A percentile compares a stretch with the other conserved stretches of the same genome.
These are phyloP conservation scores for Octonoba sinensis DNA, from an alignment of 2,888 invertebrate species.

Conservation along the genomic window DNA sequence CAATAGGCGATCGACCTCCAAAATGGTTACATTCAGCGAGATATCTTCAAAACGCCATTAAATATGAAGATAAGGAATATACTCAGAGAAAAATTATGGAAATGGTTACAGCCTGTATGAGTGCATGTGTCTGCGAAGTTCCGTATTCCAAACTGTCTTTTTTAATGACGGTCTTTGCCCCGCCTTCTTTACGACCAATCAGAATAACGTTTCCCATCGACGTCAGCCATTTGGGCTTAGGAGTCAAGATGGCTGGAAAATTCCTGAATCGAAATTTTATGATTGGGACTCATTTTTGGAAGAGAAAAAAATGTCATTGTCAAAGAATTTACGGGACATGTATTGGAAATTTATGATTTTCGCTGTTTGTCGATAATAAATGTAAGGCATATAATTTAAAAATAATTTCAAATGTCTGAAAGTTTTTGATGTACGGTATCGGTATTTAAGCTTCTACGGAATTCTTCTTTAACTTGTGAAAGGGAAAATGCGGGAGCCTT, in stretches of 20 bases:
- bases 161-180: conserved; percentile 43
- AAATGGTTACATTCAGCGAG: conserved; percentile 23
- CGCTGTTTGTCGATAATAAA: too few species aligned
- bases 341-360: too few species aligned
- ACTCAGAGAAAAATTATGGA: conserved; percentile 43
- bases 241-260: conserved; percentile 5
- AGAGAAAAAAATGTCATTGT: too few species aligned
- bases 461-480: too few species aligned
- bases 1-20: conserved; percentile 43
- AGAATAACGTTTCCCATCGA: not conserved
- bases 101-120: conserved; percentile 14
- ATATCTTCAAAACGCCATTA: conserved; percentile 52
- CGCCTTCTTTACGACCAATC: conserved; percentile 32
- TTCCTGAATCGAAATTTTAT: conserved; percentile 3
- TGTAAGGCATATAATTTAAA: too few species aligned
- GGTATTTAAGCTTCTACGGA: too few species aligned
- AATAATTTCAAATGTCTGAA: too few species aligned
- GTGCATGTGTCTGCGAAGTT: conserved; percentile 11
- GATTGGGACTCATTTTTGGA: not conserved
- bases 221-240: conserved; percentile 17
- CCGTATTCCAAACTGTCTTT: conserved; percentile 25
- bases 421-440: too few species aligned
- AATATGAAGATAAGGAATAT: conserved; percentile 43
- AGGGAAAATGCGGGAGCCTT: too few species aligned
- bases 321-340: too few species aligned